Base-by-base conservation (phyloP, 2,113 vertebrate genomes). In the Otis tarda region DNA sequence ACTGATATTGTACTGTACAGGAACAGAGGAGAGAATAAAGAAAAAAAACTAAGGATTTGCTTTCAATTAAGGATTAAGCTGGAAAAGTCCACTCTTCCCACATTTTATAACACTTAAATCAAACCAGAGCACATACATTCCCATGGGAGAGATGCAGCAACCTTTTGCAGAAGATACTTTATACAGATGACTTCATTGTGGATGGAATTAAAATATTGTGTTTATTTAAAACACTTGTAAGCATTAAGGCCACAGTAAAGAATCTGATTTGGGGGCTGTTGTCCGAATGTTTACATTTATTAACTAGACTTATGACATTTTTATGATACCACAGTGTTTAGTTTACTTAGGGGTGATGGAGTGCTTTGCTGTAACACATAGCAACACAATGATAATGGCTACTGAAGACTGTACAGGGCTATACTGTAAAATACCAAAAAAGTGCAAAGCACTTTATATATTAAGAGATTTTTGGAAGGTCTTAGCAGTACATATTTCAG, bases 151-250 rank as follows among this genome's bases (percentile, higher is more conserved):
- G 9, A 25, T 50, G 43, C 47, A 74, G 57, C 79, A 83, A 90
- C 28, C 21, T 93, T 91, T 67, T 89, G 47, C 68, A 83, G 68
- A 52, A 45, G 88, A 56, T 64, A 49, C 30, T 83, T 95, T 90
- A 83, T 68, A 81, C 60, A 67, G 71, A 85, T 71, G 10, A 87
- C 57, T 70, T 96, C 69, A 92, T 7, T 74, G 70, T 53, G 60
- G 30, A 45, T 41, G 15, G 47, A 93, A 71, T 86, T 94, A 87
- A 90, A 74, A 43, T 28, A 25, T 10, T 9, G 25, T 63, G 22
- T 45, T 85, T 89, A 64, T 90, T 95, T 71, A 64, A 92, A 95
- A 89, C 20, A 47, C 49, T 49, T 94, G 63, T 4, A 90, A 64
- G 39, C 71, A 75, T 31, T 75, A 83, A 68, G 56, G 19, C 60